Evolutionary conservation across 2,797 vertebrate genomes (phyloP), one percentile per base, ranked within the genome.

Genomic region (Prunella strophiata): DNA sequence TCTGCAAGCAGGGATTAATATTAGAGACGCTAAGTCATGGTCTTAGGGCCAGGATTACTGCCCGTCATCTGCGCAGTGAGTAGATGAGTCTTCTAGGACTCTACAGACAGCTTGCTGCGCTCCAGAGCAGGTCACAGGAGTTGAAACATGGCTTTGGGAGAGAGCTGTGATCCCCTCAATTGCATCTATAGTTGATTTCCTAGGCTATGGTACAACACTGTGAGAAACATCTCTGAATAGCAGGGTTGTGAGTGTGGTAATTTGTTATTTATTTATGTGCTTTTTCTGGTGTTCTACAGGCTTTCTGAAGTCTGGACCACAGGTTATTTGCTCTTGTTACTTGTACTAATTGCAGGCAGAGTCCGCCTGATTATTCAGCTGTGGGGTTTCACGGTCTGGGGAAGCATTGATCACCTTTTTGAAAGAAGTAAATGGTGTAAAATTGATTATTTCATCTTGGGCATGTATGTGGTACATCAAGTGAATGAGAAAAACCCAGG

Each of bases 1-100:
- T 65, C 38, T 63, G 54, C 79, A 36, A 61, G 58, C 19, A 57
- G 62, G 78, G 79, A 91, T 96, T 95, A 85, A 80, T 80, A 88
- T 78, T 93, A 75, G 91, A 88, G 80, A 73, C 1, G 12, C 66
- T 89, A 78, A 89, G 43, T 81, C 8, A 4, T 84, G 77, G 70
- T 72, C 13, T 94, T 90, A 91, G 66, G 54, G 54, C 66, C 38
- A 29, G 91, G 91, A 90, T 94, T 95, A 91, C 27, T 72, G 82
- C 57, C 42, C 0, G 1, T 94, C 65, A 6, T 59, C 52, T 66
- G 57, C 1, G 3, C 43, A 13, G 47, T 18, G 47, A 57, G 57
- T 10, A 2, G 23, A 34, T 34, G 34, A 12, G 11, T 78, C 80
- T 88, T 54, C 32, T 45, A 6, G 80, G 26, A 30, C 32, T 34